These are phyloP conservation scores for Channa striata DNA, from an alignment of 2,797 vertebrate genomes.

Conservation along the genomic window DNA sequence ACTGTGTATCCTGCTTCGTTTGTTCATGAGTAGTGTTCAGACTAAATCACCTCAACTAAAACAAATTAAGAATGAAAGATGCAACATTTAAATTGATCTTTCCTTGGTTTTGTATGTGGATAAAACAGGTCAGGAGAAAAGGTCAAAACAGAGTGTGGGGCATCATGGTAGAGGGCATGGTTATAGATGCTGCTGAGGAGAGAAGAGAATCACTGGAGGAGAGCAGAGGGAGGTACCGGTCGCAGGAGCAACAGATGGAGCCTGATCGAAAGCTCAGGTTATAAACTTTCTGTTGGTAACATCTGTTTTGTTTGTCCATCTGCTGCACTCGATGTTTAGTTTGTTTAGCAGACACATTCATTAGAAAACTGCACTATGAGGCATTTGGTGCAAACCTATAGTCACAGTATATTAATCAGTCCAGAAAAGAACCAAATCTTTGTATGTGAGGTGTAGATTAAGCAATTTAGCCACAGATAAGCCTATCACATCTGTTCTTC, in stretches of 20 bases:
- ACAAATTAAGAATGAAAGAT: not conserved
- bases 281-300: constrained; percentile 87
- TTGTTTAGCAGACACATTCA: constrained; percentile 67
- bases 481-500: constrained; percentile 61
- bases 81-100: constrained; percentile 9
- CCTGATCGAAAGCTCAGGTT: constrained; percentile 83
- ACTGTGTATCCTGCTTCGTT: not conserved
- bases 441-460: constrained; percentile 10
- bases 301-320: constrained; percentile 87
- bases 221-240: constrained; percentile 77
- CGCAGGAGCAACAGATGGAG: constrained; percentile 86
- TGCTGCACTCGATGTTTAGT: constrained; percentile 74
- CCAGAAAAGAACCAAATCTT: constrained; percentile 17
- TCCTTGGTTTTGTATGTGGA: constrained; percentile 24
- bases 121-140: constrained; percentile 44
- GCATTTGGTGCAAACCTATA: constrained; percentile 20
- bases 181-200: constrained; percentile 74
- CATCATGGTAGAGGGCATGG: constrained; percentile 23
- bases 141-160: constrained; percentile 26
- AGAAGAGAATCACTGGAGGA: constrained; percentile 72
- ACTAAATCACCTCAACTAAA: not conserved
- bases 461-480: constrained; percentile 69
- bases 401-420: constrained; percentile 53
- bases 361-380: constrained; percentile 51
- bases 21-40: constrained; percentile 4